These are phyloP conservation scores for Hydrozoanthus gracilis DNA, from an alignment of 92 coral and sea anemone genomes.

Conservation along the genomic window DNA sequence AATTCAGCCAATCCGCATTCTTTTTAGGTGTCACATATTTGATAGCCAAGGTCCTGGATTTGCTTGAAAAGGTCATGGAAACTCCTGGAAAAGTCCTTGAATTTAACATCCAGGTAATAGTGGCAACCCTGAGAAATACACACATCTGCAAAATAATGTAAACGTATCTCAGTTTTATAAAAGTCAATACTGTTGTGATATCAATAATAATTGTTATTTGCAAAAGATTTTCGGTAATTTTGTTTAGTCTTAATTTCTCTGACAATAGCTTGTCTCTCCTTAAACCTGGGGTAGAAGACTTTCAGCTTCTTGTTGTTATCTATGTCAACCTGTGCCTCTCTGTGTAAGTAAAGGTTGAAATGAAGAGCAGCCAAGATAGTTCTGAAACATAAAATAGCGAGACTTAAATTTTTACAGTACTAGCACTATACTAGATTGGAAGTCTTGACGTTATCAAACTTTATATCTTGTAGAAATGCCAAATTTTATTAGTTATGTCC, in stretches of 20 bases:
- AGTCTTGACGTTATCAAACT: neutral
- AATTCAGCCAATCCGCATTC: too few relatives aligned
- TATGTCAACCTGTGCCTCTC: constrained; percentile 24
- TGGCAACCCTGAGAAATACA: too few relatives aligned
- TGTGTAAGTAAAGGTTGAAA: constrained; percentile 24
- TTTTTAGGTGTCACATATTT: too few relatives aligned
- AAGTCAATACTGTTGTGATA: neutral
- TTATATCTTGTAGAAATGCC: neutral
- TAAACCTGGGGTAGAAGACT: constrained; percentile 48
- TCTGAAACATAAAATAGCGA: constrained; percentile 16
- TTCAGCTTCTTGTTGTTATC: constrained; percentile 2
- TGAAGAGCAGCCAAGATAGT: constrained; percentile 38
- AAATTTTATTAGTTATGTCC: neutral
- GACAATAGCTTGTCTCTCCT: constrained; percentile 51
- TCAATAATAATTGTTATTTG: neutral
- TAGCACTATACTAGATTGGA: neutral
- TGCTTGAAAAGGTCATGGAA: too few relatives aligned
- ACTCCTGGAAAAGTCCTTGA: too few relatives aligned
- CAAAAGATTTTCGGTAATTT: constrained; percentile 48
- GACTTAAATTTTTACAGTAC: neutral
- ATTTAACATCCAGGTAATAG: too few relatives aligned
- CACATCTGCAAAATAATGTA: neutral
- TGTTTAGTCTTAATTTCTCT: constrained; percentile 42
- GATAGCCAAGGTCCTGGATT: too few relatives aligned
- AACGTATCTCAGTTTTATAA: neutral